Conservation (phyloP, 2,797 vertebrate species). For the Stomatorhinus walkeri region DNA sequence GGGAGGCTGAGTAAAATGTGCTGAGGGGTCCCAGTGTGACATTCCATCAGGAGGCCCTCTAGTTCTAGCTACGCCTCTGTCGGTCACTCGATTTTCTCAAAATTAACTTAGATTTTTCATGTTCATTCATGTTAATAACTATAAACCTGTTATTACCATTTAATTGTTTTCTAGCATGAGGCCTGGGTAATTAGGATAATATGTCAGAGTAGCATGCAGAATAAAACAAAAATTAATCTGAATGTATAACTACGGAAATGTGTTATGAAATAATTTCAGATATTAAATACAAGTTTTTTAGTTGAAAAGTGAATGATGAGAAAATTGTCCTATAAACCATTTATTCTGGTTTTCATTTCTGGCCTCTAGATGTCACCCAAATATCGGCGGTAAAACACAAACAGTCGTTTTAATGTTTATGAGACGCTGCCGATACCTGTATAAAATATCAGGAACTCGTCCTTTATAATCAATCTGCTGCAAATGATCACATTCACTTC, state of each 20-base stretch:
- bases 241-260: neutral
- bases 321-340: neutral
- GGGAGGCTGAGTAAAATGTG: neutral
- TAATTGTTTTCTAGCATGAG: neutral
- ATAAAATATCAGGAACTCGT: neutral
- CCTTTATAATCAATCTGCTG: neutral
- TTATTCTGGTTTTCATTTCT: neutral
- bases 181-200: neutral
- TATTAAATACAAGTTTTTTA: neutral
- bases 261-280: neutral
- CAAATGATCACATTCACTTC: neutral
- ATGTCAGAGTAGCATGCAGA: neutral
- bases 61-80: neutral
- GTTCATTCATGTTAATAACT: neutral
- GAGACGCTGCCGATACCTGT: neutral
- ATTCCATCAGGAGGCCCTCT: neutral
- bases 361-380: constrained; percentile 16
- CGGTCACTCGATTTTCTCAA: neutral
- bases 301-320: neutral
- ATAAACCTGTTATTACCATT: neutral
- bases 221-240: neutral
- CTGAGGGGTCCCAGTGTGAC: neutral
- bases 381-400: neutral
- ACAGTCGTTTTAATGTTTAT: neutral
- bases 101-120: neutral